Evolutionary conservation across 2,797 vertebrate genomes (phyloP), one percentile per base, ranked within the genome.

Genomic region (Clarias fuscus): DNA sequence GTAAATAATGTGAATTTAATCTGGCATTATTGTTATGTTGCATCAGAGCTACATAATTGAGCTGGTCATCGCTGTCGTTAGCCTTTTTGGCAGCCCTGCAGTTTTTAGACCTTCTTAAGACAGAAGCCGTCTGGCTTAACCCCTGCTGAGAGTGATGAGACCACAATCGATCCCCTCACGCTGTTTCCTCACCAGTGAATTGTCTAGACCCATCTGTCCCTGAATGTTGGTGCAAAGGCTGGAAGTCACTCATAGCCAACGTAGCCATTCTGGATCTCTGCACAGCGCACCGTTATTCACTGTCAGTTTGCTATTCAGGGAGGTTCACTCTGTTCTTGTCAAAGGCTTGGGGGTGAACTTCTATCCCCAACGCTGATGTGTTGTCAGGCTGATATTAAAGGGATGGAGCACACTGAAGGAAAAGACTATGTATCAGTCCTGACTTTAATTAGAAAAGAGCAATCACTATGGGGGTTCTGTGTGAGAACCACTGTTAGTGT

Each of bases 291-390:
- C 91, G 90, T 90, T 90, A 82, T 78, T 88, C 85, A 62, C 90
- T 91, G 90, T 93, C 93, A 91, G 91, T 87, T 90, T 81, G 84
- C 86, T 87, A 90, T 92, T 90, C 79, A 82, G 76, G 85, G 83
- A 85, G 78, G 85, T 83, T 91, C 92, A 90, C 88, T 87, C 87
- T 91, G 91, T 92, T 90, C 88, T 89, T 92, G 89, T 90, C 88
- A 86, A 88, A 90, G 91, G 89, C 77, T 78, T 86, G 65, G 62
- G 70, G 84, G 73, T 62, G 40, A 83, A 85, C 85, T 86, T 88
- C 83, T 83, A 76, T 75, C 61, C 61, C 56, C 30, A 59, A 37
- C 7, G 3, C 78, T 65, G 80, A 82, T 84, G 83, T 72, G 76
- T 59, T 24, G 76, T 76, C 84, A 76, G 22, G 24, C 13, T 4